Base-by-base conservation (phyloP, 2,888 invertebrate genomes). In the Hemistola chrysoprasaria region DNA sequence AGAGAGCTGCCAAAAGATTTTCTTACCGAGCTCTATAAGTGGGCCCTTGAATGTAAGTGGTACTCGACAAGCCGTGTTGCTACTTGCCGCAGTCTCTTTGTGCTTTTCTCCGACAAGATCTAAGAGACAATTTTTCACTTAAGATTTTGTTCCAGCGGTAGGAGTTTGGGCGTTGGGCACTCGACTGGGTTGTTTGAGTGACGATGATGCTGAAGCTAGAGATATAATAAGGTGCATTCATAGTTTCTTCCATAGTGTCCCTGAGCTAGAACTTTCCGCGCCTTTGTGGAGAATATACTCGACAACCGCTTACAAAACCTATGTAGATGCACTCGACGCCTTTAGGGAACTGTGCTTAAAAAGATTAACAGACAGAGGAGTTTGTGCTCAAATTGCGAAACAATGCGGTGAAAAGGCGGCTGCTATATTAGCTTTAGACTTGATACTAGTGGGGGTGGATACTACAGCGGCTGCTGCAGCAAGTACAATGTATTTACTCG, bases 151-250 rank as follows among this genome's bases (percentile, higher is more conserved):
- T 78, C 43, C 70, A 95, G 95, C 95, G 54, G 95, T 96, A 1
- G 95, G 94, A 8, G 90, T 93, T 53, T 95, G 96, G 65, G 94
- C 96, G 2, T 84, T 97, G 62, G 95, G 96, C 62, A 93, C 93
- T 11, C 91, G 96, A 55, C 81, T 97, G 34, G 95, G 95, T 10
- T 95, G 95, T 75, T 71, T 95, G 28, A 89, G 90, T 40, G 90
- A 91, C 8, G 92, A 93, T 29, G 93, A 95, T 40, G 91, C 92
- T 0, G 93, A 94, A 62, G 93, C 94, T 0, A 93, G 92, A 68
- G 91, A 92, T 66, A 94, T 97, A 70, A 95, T 97, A 46, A 90
- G 92, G 66, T 92, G 93, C 50, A 94, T 95, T 54, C 94, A 94
- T 68, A 85, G 86, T 5, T 95, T 95, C 78, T 95, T 95, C 64